phyloP scores from a whole-genome alignment of 2,888 invertebrate species.

The Diloba caeruleocephala region DNA sequence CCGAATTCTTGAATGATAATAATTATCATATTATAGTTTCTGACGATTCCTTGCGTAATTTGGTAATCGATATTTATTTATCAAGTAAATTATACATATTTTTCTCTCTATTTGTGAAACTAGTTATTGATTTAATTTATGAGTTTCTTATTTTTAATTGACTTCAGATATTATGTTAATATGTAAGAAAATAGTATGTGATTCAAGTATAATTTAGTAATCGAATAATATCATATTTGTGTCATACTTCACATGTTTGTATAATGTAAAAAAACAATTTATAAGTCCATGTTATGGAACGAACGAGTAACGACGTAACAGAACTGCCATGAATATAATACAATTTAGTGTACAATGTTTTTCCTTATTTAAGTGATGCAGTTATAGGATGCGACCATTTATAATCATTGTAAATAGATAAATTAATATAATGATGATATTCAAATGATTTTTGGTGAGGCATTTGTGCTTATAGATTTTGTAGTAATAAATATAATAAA shows the following conservation, averaged over 20 bases:
- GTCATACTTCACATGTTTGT: slow-evolving; percentile 47
- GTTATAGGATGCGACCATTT: slow-evolving; percentile 62
- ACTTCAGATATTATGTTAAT: slow-evolving; percentile 40
- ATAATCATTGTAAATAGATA: slow-evolving; percentile 61
- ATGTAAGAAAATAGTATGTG: slow-evolving; percentile 46
- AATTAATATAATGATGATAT: slow-evolving; percentile 59
- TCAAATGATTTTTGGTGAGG: slow-evolving; percentile 59
- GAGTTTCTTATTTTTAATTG: slow-evolving; percentile 36
- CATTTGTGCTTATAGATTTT: slow-evolving; percentile 72
- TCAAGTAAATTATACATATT: slow-evolving; percentile 44
- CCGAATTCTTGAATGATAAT: slow-evolving; percentile 18
- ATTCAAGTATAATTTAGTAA: slow-evolving; percentile 50
- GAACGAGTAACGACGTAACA: slow-evolving; percentile 56
- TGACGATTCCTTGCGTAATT: slow-evolving; percentile 46
- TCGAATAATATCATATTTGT: slow-evolving; percentile 43
- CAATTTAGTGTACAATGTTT: slow-evolving; percentile 67
- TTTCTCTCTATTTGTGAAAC: slow-evolving; percentile 40
- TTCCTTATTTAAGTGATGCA: slow-evolving; percentile 58
- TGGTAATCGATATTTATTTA: slow-evolving; percentile 51
- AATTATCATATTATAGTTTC: slow-evolving; percentile 27
- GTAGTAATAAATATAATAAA: slow-evolving; percentile 76
- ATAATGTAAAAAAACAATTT: slow-evolving; percentile 54
- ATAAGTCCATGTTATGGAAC: slow-evolving; percentile 52
- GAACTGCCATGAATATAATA: slow-evolving; percentile 71
- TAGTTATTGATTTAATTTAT: slow-evolving; percentile 33